phyloP scores from a whole-genome alignment of 2,888 invertebrate genomes.

The Protonemura montana region DNA sequence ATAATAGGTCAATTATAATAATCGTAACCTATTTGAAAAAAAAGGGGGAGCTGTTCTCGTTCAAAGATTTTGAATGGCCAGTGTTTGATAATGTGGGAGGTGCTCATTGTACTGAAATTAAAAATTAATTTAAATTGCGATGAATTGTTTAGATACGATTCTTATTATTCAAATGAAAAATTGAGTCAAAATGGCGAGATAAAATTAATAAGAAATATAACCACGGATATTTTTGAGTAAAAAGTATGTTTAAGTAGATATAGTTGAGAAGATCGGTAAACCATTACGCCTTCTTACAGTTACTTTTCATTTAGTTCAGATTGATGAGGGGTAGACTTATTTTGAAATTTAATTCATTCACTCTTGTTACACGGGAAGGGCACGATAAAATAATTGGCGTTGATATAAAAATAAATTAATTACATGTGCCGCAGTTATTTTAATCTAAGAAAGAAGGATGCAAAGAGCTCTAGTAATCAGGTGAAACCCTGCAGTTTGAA shows the following conservation, averaged over 20 bases:
- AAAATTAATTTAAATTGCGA: neutral
- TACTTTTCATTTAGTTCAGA: too few relatives aligned
- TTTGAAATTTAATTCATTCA: too few relatives aligned
- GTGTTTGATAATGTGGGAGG: neutral
- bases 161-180: slow-evolving; percentile 9
- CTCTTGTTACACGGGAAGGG: neutral
- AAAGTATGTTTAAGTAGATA: neutral
- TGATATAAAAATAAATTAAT: too few relatives aligned
- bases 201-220: slow-evolving; percentile 32
- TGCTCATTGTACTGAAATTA: neutral
- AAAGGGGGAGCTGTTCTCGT: neutral
- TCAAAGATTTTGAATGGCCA: neutral
- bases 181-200: neutral
- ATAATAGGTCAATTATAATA: neutral
- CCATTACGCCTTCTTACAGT: too few relatives aligned
- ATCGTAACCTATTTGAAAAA: neutral
- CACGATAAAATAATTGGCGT: too few relatives aligned
- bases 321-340: too few relatives aligned
- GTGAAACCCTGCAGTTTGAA: too few relatives aligned
- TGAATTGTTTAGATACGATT: neutral
- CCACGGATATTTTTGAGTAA: neutral
- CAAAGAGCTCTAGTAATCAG: too few relatives aligned
- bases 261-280: neutral
- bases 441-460: too few relatives aligned
- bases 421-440: too few relatives aligned